Percentiles rank a stretch among this genome's conserved stretches.
Conservation (phyloP, 2,797 vertebrate genomes). For the Lepidocolaptes lacrymiger region DNA sequence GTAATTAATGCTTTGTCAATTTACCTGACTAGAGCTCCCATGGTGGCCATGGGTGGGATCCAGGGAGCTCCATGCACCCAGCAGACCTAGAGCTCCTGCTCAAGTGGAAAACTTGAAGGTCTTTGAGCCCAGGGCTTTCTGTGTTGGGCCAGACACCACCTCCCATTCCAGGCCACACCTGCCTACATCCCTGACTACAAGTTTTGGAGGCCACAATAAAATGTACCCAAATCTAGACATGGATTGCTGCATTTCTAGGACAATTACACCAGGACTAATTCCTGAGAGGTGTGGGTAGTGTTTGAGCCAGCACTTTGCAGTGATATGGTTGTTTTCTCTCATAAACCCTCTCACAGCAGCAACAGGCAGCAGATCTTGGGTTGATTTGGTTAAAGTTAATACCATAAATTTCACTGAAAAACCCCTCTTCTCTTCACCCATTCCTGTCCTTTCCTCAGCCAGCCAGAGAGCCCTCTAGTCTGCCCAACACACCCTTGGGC, state of each 20-base stretch:
- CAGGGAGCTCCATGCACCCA: background rate
- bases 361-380: background rate
- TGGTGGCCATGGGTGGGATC: conserved; percentile 44
- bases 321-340: background rate
- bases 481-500: conserved; percentile 31
- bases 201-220: background rate
- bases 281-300: background rate
- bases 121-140: background rate
- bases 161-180: background rate
- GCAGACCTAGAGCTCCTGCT: background rate
- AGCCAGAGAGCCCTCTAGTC: background rate
- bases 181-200: background rate
- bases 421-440: background rate
- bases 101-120: background rate
- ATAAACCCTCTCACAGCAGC: background rate
- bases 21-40: conserved; percentile 31
- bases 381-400: background rate
- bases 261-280: background rate
- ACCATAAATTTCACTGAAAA: background rate
- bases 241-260: background rate
- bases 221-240: background rate
- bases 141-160: background rate
- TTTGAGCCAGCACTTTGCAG: background rate
- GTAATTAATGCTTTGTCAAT: conserved; percentile 61
- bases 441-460: background rate